Conservation (phyloP, 2,797 vertebrate genomes). For the Lagothrix lagotricha region DNA sequence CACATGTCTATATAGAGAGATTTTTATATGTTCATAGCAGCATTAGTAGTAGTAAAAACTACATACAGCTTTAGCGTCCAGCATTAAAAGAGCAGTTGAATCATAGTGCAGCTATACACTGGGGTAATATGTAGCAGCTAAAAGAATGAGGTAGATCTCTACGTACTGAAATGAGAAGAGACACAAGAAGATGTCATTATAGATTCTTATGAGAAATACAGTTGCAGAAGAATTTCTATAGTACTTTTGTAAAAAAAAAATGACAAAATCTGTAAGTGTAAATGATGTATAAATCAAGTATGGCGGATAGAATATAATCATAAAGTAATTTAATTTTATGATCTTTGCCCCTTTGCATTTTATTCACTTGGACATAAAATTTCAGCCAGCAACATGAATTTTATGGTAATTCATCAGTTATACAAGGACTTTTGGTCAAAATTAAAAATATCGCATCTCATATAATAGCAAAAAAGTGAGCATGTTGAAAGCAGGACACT, state of each 20-base stretch:
- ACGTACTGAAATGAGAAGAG: neutral
- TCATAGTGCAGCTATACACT: neutral
- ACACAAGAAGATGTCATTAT: neutral
- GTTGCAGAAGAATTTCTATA: neutral
- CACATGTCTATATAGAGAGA: neutral
- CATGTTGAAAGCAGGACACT: neutral
- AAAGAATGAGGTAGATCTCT: neutral
- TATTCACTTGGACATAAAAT: neutral
- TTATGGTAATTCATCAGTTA: neutral
- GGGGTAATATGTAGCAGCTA: neutral
- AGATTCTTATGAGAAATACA: neutral
- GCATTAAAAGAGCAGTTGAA: neutral
- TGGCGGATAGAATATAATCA: neutral
- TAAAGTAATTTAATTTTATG: neutral
- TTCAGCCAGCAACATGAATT: neutral
- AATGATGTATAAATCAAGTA: neutral
- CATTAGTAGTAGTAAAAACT: neutral
- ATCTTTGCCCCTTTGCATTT: neutral
- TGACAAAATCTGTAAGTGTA: neutral
- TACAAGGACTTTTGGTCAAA: neutral
- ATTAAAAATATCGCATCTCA: neutral
- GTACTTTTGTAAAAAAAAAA: neutral
- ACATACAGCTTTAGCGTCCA: slow-evolving; percentile 3
- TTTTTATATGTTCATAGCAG: neutral
- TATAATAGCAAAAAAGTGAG: neutral